These are phyloP conservation scores for Metridium senile DNA, from an alignment of 92 coral and sea anemone genomes.

Conservation along the genomic window DNA sequence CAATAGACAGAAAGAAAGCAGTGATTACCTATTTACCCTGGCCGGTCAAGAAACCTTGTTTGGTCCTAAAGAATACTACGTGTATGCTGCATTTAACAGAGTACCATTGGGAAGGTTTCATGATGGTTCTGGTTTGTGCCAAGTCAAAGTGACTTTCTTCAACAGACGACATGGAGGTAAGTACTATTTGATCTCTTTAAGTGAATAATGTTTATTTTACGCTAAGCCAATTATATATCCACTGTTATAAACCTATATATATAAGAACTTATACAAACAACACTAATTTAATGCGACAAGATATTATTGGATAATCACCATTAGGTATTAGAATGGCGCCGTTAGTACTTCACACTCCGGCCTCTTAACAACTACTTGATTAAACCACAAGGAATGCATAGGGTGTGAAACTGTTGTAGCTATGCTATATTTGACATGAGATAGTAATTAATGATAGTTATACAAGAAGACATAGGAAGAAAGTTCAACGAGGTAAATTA, in stretches of 20 bases:
- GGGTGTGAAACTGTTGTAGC: background rate
- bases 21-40: slow-evolving; percentile 65
- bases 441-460: background rate
- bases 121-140: slow-evolving; percentile 88
- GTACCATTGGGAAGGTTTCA: slow-evolving; percentile 76
- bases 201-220: background rate
- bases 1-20: slow-evolving; percentile 11
- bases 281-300: background rate
- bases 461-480: background rate
- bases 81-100: slow-evolving; percentile 85
- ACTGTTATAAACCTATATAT: background rate
- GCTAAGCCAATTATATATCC: slow-evolving; percentile 4
- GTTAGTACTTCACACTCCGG: background rate
- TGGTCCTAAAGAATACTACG: slow-evolving; percentile 78
- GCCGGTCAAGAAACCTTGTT: slow-evolving; percentile 70
- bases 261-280: background rate
- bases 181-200: slow-evolving; percentile 5
- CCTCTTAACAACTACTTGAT: slow-evolving; percentile 6
- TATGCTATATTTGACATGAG: too few relatives aligned
- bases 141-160: slow-evolving; percentile 68
- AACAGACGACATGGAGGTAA: slow-evolving; percentile 43
- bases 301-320: slow-evolving; percentile 1
- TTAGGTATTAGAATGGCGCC: slow-evolving; percentile 1
- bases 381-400: slow-evolving; percentile 10
- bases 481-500: background rate